Conservation (phyloP, 2,888 invertebrate species). For the Bellardia bayeri region DNA sequence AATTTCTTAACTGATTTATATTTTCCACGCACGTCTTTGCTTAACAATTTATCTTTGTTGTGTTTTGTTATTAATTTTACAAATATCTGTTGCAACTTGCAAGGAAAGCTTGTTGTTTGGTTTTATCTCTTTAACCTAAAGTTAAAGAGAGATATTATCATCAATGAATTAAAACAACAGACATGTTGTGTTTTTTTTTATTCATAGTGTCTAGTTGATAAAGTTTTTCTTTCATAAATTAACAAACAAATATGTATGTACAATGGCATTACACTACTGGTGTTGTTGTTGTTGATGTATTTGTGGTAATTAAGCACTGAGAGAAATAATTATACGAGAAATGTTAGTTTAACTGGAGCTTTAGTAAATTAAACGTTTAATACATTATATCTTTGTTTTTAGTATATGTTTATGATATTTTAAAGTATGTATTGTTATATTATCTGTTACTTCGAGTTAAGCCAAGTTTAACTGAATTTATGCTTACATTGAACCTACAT, state of each 20-base stretch:
- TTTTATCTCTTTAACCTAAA: conserved; percentile 68
- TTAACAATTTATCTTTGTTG: conserved; percentile 41
- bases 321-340: conserved; percentile 19
- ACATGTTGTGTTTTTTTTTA: conserved; percentile 39
- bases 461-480: too few relatives aligned
- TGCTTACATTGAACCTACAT: too few relatives aligned
- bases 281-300: background rate
- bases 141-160: conserved; percentile 55
- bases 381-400: too few relatives aligned
- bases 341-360: background rate
- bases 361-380: too few relatives aligned
- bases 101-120: conserved; percentile 55
- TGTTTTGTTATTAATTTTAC: background rate
- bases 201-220: conserved; percentile 40
- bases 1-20: conserved; percentile 58
- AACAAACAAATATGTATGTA: conserved; percentile 37
- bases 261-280: background rate
- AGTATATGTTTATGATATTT: too few relatives aligned
- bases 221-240: conserved; percentile 61
- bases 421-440: too few relatives aligned
- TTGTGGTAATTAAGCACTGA: conserved; percentile 40
- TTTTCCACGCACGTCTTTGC: conserved; percentile 67
- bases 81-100: conserved; percentile 16
- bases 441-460: too few relatives aligned
- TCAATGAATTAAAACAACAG: conserved; percentile 66